Base-by-base conservation (phyloP, 2,888 invertebrate species). In the Rhamphomyia laevipes region DNA sequence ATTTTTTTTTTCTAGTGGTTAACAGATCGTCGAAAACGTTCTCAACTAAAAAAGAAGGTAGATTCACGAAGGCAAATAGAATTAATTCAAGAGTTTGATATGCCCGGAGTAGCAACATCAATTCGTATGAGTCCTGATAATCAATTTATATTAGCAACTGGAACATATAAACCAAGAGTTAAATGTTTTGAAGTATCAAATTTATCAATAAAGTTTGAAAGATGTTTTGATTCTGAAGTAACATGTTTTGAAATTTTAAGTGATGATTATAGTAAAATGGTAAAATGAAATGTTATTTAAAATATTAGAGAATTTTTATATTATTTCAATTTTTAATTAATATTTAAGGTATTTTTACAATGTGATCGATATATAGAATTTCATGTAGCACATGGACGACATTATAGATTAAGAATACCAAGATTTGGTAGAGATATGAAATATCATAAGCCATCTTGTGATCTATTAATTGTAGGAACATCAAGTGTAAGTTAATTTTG, bases 51-150 rank as follows among this genome's bases (percentile, higher is more conserved):
- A 67, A 90, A 90, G 70, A 86, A 93, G 81, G 82, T 86, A 37
- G 95, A 94, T 65, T 76, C 96, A 44, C 77, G 93, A 57, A 78
- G 87, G 58, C 77, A 94, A 63, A 92, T 99, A 59, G 92, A 97
- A 71, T 80, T 99, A 40, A 90, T 99, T 56, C 99, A 99, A 72
- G 99, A 99, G 65, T 99, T 99, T 76, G 92, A 95, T 59, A 99
- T 99, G 99, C 97, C 99, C 23, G 91, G 84, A 45, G 79, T 97
- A 1, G 93, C 94, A 63, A 86, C 84, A 16, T 81, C 81, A 46
- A 77, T 99, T 21, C 77, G 81, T 61, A 78, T 91, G 55, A 89
- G 96, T 10, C 84, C 79, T 58, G 96, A 99, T 75, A 88, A 90
- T 16, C 86, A 95, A 56, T 95, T 88, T 64, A 82, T 99, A 53